Conservation (phyloP, 1,140 invertebrate species). For the Pseudomyrmex gracilis region DNA sequence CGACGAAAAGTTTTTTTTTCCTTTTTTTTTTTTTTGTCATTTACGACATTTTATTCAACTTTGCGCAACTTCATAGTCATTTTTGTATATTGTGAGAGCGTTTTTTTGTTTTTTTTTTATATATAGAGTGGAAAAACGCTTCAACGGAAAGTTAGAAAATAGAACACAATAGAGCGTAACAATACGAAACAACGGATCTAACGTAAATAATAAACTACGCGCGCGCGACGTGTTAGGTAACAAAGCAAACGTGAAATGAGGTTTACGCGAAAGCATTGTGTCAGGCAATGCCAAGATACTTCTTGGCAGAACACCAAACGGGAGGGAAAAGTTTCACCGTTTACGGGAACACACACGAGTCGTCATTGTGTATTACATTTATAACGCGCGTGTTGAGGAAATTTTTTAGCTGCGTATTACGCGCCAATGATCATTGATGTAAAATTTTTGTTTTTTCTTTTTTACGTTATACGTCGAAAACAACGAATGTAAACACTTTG, state of each 20-base stretch:
- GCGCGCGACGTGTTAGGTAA: slow-evolving; percentile 7
- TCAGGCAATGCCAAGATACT: slow-evolving; percentile 33
- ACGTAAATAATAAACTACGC: not conserved
- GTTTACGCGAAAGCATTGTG: slow-evolving; percentile 9
- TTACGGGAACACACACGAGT: slow-evolving; percentile 18
- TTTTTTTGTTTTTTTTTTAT: no score
- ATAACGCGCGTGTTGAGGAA: not conserved
- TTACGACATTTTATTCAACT: no score
- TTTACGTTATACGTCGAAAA: slow-evolving; percentile 25
- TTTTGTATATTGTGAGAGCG: no score
- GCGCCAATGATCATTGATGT: not conserved
- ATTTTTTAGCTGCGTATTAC: slow-evolving; percentile 15
- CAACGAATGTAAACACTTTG: slow-evolving; percentile 1
- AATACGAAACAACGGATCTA: no score
- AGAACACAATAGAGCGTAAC: no score
- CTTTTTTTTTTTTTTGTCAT: no score
- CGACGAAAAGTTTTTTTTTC: no score
- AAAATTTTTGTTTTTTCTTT: no score
- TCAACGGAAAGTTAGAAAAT: no score
- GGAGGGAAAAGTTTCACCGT: not conserved
- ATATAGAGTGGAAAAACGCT: no score
- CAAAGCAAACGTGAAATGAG: slow-evolving; percentile 29
- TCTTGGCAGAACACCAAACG: slow-evolving; percentile 17
- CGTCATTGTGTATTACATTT: not conserved
- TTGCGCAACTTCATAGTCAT: no score